Base-by-base conservation (phyloP, 2,888 invertebrate species). In the Eupeodes luniger region DNA sequence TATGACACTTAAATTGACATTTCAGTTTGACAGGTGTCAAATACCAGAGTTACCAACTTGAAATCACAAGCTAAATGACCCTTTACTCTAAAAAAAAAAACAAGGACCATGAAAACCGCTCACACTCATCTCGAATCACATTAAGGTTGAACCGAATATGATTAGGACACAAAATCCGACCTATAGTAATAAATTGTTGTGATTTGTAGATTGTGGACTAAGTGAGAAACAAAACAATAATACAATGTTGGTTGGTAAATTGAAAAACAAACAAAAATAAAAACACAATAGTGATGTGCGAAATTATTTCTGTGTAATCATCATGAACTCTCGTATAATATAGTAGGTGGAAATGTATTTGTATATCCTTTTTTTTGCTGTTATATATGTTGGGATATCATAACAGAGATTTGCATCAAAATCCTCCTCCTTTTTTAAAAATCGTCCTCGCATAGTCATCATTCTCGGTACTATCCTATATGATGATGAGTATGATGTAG, bases 201-300 rank as follows among this genome's bases (percentile, higher is more conserved):
- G 27, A 3, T 27, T 27, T 27, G 19, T 27, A 66, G 27, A 34
- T 66, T 67, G 51, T 67, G 2, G 49, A 34, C 51, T 67, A 51
- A 67, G 67, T 36, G n/a, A 4, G 5, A 5, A 7, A 51, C 34
- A 36, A 16, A 10, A 67, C 19, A 19, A 55, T 40, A 55, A 1
- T 10, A 47, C 11, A 69, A 36, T 34, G 55, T 14, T 27, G 2
- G 70, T 55, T 70, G n/a, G 3, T 14, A 19, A 19, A 40, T 44
- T 70, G 19, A 70, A 70, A 44, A 19, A 55, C 55, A 70, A 70
- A 70, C 19, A 40, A 55, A 70, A 70, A 69, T 57, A 57, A 57
- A 27, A 2, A 27, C 27, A 27, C 57, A 1, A 51, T n/a, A 12
- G 51, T 16, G 57, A 10, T 72, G 55, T 59, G 57, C 57, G 12